phyloP scores from a whole-genome alignment of 1,140 invertebrate genomes.

The Drosophila rufa region DNA sequence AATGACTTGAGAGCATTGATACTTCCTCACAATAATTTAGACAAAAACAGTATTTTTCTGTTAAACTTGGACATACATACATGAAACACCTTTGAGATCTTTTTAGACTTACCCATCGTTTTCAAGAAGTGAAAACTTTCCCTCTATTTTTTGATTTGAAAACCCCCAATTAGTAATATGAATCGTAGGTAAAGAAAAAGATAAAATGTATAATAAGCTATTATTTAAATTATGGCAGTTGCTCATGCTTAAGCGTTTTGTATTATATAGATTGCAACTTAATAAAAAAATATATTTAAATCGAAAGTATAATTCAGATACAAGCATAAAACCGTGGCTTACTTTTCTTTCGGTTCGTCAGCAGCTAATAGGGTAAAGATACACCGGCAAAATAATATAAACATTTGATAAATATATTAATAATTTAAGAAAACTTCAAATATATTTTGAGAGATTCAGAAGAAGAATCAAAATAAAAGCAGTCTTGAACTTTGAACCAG shows the following conservation, averaged over 20 bases:
- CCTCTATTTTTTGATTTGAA: slow-evolving; percentile 44
- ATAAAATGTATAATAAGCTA: slow-evolving; percentile 21
- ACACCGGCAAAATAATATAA: background rate
- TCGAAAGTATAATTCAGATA: background rate
- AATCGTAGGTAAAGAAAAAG: slow-evolving; percentile 25
- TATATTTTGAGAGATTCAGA: background rate
- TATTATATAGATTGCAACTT: background rate
- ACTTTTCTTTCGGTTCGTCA: slow-evolving; percentile 94
- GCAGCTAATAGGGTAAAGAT: slow-evolving; percentile 87
- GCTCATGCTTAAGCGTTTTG: slow-evolving; percentile 14
- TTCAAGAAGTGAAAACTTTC: slow-evolving; percentile 56
- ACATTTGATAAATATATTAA: background rate
- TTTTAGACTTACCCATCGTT: slow-evolving; percentile 54
- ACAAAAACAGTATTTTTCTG: background rate
- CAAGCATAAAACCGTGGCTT: slow-evolving; percentile 85
- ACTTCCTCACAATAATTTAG: no score
- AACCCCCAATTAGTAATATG: slow-evolving; percentile 7
- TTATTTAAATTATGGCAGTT: slow-evolving; percentile 12
- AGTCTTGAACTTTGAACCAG: no score
- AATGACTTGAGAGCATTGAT: no score
- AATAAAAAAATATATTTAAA: background rate
- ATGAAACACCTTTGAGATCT: background rate
- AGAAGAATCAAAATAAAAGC: background rate
- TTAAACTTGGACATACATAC: no score
- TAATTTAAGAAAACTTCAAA: background rate